Percentiles rank a stretch among this genome's conserved stretches.
phyloP scores from a whole-genome alignment of 35 echinoderm and acorn worm genomes.

The Strongylocentrotus purpuratus region DNA sequence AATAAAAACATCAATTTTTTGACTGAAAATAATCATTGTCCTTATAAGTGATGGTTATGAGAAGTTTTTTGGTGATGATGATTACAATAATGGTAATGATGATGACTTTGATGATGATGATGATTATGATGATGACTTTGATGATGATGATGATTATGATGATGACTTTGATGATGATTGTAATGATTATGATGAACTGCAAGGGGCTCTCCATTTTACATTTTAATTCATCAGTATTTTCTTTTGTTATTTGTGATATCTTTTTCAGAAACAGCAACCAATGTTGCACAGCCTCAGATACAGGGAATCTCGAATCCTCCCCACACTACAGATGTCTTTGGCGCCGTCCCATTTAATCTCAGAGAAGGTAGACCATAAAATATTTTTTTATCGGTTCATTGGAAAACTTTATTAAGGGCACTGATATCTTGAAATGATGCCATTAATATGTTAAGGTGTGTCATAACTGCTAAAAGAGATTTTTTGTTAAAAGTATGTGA shows the following conservation, averaged over 20 bases:
- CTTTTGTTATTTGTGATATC: not conserved
- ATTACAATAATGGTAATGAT: not conserved
- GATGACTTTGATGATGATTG: not conserved
- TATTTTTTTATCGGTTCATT: too few species aligned
- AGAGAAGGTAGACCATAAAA: conserved; percentile 54
- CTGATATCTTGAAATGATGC: too few species aligned
- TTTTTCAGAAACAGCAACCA: not conserved
- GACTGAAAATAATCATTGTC: not conserved
- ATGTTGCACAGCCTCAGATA: not conserved
- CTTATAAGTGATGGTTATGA: not conserved
- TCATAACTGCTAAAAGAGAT: too few species aligned
- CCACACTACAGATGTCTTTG: conserved; percentile 61
- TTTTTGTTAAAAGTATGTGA: too few species aligned
- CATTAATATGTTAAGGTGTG: too few species aligned
- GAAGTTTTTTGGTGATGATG: not conserved
- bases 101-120: not conserved
- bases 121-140: not conserved
- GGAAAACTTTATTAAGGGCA: too few species aligned
- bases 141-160: not conserved
- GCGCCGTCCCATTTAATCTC: conserved; percentile 56
- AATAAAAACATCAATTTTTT: not conserved
- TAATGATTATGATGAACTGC: not conserved
- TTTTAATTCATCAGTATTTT: not conserved
- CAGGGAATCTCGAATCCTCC: not conserved
- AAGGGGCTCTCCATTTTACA: not conserved